Evolutionary conservation across 2,797 vertebrate genomes (phyloP).

Genomic region (Carapus acus): DNA sequence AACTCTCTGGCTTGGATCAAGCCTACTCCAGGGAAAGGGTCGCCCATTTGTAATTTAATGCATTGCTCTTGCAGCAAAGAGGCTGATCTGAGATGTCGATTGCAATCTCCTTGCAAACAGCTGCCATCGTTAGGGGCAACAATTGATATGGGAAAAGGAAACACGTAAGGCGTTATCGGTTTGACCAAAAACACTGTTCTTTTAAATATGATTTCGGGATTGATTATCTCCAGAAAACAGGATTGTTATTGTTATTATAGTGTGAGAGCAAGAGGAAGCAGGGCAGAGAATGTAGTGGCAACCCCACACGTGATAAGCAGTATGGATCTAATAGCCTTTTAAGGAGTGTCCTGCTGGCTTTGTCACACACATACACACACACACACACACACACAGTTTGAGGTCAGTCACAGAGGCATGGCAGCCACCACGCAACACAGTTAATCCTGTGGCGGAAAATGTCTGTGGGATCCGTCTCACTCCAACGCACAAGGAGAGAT

Average conservation of each 20-base stretch:
- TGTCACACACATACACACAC: no score
- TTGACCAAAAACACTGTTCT: slow-evolving; percentile 14
- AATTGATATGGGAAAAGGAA: slow-evolving; percentile 43
- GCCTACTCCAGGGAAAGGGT: slow-evolving; percentile 39
- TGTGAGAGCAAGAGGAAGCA: slow-evolving; percentile 51
- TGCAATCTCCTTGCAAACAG: slow-evolving; percentile 29
- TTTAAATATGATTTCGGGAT: slow-evolving; percentile 58
- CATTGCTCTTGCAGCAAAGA: slow-evolving; percentile 53
- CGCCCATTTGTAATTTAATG: slow-evolving; percentile 62
- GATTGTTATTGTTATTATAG: slow-evolving; percentile 50
- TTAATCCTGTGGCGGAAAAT: slow-evolving; percentile 72
- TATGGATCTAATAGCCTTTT: slow-evolving; percentile 64
- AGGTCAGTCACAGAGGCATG: slow-evolving; percentile 57
- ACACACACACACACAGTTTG: slow-evolving; percentile 38
- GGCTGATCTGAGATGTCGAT: slow-evolving; percentile 56
- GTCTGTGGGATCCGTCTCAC: slow-evolving; percentile 63
- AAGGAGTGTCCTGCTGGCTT: slow-evolving; percentile 62
- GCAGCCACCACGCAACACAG: slow-evolving; percentile 47
- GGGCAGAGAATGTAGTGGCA: slow-evolving; percentile 46
- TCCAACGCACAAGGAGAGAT: slow-evolving; percentile 53
- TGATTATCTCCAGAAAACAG: slow-evolving; percentile 67
- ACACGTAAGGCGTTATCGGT: slow-evolving; percentile 39
- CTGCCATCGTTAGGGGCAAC: slow-evolving; percentile 20
- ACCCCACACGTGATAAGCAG: slow-evolving; percentile 49
- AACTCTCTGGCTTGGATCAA: slow-evolving; percentile 31